Conservation (phyloP, 1,140 invertebrate genomes). For the Panagrolaimus sp. region DNA sequence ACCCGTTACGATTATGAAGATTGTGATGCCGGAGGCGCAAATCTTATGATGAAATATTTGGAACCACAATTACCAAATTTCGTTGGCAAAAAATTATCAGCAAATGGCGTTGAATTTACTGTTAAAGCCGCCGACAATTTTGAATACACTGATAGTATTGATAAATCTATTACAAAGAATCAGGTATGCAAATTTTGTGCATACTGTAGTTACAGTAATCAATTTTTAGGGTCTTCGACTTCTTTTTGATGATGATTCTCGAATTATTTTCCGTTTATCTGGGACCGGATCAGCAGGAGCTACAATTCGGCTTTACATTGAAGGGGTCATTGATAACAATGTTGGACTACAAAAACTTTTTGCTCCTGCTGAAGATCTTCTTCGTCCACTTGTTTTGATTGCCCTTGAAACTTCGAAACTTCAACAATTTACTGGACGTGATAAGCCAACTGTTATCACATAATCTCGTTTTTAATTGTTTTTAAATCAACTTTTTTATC, state of each 20-base stretch:
- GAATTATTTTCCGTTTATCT: conserved; percentile 85
- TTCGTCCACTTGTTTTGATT: conserved; percentile 82
- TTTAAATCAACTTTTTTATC: not conserved
- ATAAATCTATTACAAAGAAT: conserved; percentile 79
- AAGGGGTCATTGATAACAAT: conserved; percentile 23
- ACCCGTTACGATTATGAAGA: conserved; percentile 68
- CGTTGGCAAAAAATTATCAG: conserved; percentile 67
- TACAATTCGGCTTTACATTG: conserved; percentile 73
- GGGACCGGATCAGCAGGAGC: conserved; percentile 95
- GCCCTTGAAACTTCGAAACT: conserved; percentile 79
- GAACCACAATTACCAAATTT: conserved; percentile 66
- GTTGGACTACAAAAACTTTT: conserved; percentile 14
- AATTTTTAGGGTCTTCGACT: conserved; percentile 77
- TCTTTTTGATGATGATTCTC: conserved; percentile 83
- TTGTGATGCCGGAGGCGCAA: conserved; percentile 69
- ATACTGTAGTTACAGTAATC: not conserved
- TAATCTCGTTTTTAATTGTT: conserved; percentile 64
- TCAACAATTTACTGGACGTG: conserved; percentile 76
- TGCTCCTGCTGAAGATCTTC: conserved; percentile 64
- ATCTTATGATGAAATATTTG: conserved; percentile 78
- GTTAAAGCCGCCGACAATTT: conserved; percentile 81
- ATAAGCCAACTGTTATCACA: conserved; percentile 90
- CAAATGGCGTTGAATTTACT: conserved; percentile 69
- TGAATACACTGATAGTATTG: conserved; percentile 85
- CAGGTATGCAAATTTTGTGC: conserved; percentile 67